Conservation (phyloP, 2,113 vertebrate genomes). For the Ancistrus triradiatus region DNA sequence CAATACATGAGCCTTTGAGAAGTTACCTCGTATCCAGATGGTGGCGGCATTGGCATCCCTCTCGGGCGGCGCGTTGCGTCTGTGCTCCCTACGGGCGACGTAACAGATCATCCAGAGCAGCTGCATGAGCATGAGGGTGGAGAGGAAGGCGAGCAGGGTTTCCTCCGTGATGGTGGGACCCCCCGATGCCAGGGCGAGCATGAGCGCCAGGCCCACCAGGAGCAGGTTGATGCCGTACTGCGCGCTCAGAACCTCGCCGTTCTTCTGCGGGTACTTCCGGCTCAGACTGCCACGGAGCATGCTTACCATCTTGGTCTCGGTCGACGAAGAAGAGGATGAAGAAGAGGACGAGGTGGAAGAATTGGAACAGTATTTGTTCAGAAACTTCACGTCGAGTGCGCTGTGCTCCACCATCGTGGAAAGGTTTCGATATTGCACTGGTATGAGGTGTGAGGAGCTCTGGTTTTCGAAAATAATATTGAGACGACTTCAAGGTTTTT, state of each 20-base stretch:
- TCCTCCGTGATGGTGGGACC: slow-evolving; percentile 74
- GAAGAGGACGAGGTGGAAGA: slow-evolving; percentile 57
- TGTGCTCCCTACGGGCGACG: slow-evolving; percentile 74
- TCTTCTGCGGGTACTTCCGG: slow-evolving; percentile 77
- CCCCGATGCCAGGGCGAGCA: slow-evolving; percentile 82
- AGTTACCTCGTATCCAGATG: slow-evolving; percentile 85
- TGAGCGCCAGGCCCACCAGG: slow-evolving; percentile 81
- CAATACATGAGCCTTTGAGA: too few relatives aligned
- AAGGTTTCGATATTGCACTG: background rate
- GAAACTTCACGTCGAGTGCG: slow-evolving; percentile 64
- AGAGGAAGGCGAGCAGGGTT: slow-evolving; percentile 79
- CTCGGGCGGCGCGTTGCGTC: slow-evolving; percentile 67
- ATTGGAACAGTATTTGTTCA: slow-evolving; percentile 61
- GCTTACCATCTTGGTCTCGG: slow-evolving; percentile 60
- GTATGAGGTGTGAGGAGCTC: too few relatives aligned
- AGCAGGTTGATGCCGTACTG: slow-evolving; percentile 93
- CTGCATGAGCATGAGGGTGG: slow-evolving; percentile 87
- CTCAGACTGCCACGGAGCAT: slow-evolving; percentile 57
- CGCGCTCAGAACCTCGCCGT: slow-evolving; percentile 85
- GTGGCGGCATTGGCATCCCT: slow-evolving; percentile 84
- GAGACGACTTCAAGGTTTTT: too few relatives aligned
- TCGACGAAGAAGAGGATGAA: slow-evolving; percentile 60
- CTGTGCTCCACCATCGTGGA: slow-evolving; percentile 62
- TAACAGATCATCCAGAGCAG: slow-evolving; percentile 95
- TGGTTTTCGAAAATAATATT: too few relatives aligned